Conservation (phyloP, 2,888 invertebrate species). For the Plagodis dolabraria region DNA sequence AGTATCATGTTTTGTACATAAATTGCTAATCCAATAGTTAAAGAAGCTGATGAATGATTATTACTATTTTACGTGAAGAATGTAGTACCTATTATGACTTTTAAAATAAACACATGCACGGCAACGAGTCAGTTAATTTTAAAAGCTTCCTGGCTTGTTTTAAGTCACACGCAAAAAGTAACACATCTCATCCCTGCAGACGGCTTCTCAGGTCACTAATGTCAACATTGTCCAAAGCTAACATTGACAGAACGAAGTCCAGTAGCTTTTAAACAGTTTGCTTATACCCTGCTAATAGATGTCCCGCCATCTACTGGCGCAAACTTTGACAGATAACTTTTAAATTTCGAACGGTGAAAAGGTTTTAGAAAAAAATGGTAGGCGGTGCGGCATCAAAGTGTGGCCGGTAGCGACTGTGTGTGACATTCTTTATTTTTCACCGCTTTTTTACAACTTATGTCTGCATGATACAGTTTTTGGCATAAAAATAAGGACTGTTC, state of each 20-base stretch:
- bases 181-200: slow-evolving; percentile 45
- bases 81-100: too few relatives aligned
- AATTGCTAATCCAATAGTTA: too few relatives aligned
- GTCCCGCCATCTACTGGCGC: slow-evolving; percentile 54
- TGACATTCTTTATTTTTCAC: slow-evolving; percentile 40
- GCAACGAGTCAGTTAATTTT: not conserved
- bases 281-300: slow-evolving; percentile 73
- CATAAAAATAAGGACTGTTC: too few relatives aligned
- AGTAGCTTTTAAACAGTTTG: slow-evolving; percentile 81
- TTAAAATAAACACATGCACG: too few relatives aligned
- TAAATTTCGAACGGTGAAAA: slow-evolving; percentile 42
- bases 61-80: too few relatives aligned
- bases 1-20: too few relatives aligned
- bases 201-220: slow-evolving; percentile 36
- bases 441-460: not conserved
- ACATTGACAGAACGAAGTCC: slow-evolving; percentile 78
- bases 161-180: slow-evolving; percentile 30
- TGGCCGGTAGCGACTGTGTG: slow-evolving; percentile 44
- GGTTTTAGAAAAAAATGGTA: slow-evolving; percentile 32
- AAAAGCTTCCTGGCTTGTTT: slow-evolving; percentile 18
- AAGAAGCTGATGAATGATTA: too few relatives aligned
- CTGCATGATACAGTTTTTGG: not conserved
- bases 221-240: slow-evolving; percentile 53
- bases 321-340: slow-evolving; percentile 43
- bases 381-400: slow-evolving; percentile 34